Percentiles rank a stretch among this genome's conserved stretches.
phyloP scores from a whole-genome alignment of 2,797 vertebrate species.

The Spinus olivaceus region DNA sequence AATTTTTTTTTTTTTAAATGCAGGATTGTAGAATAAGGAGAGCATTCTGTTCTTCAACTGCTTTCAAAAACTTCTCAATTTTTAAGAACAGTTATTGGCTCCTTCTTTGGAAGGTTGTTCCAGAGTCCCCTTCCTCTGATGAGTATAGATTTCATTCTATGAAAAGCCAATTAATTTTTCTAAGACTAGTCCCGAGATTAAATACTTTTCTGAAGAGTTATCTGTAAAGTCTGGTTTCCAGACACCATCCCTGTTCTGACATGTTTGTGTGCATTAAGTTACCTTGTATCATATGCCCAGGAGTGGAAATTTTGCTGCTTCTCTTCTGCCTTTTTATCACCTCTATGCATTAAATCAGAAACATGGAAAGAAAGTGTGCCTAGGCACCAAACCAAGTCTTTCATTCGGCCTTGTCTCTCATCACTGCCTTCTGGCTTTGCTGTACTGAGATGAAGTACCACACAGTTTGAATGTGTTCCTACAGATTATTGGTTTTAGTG shows the following conservation, averaged over 20 bases:
- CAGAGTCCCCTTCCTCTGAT: background rate
- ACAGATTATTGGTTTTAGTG: background rate
- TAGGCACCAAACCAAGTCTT: background rate
- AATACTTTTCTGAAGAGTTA: background rate
- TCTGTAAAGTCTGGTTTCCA: background rate
- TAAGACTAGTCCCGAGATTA: background rate
- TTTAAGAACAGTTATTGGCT: background rate
- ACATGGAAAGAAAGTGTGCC: background rate
- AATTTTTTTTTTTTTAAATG: background rate
- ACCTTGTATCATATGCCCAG: background rate
- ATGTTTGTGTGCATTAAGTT: background rate
- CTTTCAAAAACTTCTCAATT: background rate
- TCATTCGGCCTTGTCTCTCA: background rate
- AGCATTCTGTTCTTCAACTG: background rate
- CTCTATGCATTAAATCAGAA: background rate
- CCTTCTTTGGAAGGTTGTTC: background rate
- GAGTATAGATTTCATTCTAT: background rate
- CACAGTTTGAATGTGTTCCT: background rate
- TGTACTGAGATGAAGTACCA: accelerated
- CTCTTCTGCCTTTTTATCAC: background rate
- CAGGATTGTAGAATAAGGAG: background rate
- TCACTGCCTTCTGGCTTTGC: background rate
- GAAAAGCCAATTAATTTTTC: background rate
- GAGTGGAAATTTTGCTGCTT: background rate
- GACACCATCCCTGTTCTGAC: background rate